Base-by-base conservation (phyloP, 2,797 vertebrate genomes). In the Characodon lateralis region DNA sequence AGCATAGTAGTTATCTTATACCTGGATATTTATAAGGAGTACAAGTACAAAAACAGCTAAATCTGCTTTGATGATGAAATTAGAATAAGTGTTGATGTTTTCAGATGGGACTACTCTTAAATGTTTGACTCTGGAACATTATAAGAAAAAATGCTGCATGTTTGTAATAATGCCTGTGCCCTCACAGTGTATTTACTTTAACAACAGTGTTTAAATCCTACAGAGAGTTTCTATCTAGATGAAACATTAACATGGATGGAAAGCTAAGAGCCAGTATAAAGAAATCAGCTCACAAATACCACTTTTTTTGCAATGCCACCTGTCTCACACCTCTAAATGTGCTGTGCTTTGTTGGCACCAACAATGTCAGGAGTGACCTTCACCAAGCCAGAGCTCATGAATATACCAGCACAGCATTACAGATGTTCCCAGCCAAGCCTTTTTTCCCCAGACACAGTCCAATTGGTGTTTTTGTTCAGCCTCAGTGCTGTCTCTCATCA, bases 271-370 rank as follows among this genome's bases (percentile, higher is more conserved):
- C 84, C 82, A 72, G 39, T 74, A 87, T 74, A 85, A 82, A 85
- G 82, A 85, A 82, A 87, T 87, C 75, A 55, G 83, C 89, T 87
- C 89, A 80, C 68, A 86, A 85, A 88, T 89, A 86, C 73, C 43
- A 69, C 35, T 81, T 89, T 68, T 70, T 70, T 90, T 88, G 79
- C 43, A 41, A 77, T 66, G 79, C 87, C 89, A 85, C 85, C 82
- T 92, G 87, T 88, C 90, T 79, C 85, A 72, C 82, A 80, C 78
- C 73, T 86, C 73, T 43, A 78, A 89, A 91, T 48, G 43, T 85
- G 81, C 84, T 85, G 74, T 46, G 16, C 85, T 87, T 79, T 84
- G 82, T 87, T 89, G 87, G 89, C 88, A 82, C 41, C 77, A 31
- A 58, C 82, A 56, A 69, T 72, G 70, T 84, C 76, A 72, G 84